These are phyloP conservation scores for Temnothorax ravouxi DNA, from an alignment of 2,888 invertebrate species.

Conservation along the genomic window DNA sequence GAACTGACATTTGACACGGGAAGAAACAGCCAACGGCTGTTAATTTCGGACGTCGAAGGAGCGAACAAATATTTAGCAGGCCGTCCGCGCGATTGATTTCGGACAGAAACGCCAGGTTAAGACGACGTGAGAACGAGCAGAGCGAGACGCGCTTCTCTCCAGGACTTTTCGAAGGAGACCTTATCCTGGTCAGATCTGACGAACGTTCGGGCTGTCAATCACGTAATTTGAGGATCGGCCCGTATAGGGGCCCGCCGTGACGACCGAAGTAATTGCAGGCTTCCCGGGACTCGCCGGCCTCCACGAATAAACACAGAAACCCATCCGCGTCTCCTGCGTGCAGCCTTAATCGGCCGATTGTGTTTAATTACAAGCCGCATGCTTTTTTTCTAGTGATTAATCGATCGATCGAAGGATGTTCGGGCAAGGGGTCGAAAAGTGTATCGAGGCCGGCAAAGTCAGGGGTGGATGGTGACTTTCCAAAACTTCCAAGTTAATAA, in stretches of 20 bases:
- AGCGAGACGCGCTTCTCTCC: constrained; percentile 14
- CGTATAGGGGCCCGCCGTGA: constrained; percentile 50
- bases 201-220: constrained; percentile 71
- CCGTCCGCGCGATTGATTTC: constrained; percentile 40
- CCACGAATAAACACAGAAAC: constrained; percentile 73
- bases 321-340: constrained; percentile 55
- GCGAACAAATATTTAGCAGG: constrained; percentile 62
- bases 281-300: constrained; percentile 52
- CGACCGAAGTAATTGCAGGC: constrained; percentile 71
- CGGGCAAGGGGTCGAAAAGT: constrained; percentile 18
- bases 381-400: constrained; percentile 69
- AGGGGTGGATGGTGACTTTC: constrained; percentile 7
- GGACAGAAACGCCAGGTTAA: constrained; percentile 29
- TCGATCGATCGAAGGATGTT: constrained; percentile 64
- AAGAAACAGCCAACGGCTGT: constrained; percentile 34
- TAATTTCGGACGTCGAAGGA: constrained; percentile 23
- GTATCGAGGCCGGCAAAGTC: background rate
- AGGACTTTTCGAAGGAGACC: constrained; percentile 31
- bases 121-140: background rate
- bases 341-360: constrained; percentile 76
- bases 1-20: constrained; percentile 25
- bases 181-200: constrained; percentile 55
- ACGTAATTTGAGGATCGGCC: constrained; percentile 73
- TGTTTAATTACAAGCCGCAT: constrained; percentile 75
- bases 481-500: background rate